A percentile compares a stretch with the other conserved stretches of the same genome.
phyloP scores from a whole-genome alignment of 2,113 vertebrate genomes.

The Cyprinodon variegatus region DNA sequence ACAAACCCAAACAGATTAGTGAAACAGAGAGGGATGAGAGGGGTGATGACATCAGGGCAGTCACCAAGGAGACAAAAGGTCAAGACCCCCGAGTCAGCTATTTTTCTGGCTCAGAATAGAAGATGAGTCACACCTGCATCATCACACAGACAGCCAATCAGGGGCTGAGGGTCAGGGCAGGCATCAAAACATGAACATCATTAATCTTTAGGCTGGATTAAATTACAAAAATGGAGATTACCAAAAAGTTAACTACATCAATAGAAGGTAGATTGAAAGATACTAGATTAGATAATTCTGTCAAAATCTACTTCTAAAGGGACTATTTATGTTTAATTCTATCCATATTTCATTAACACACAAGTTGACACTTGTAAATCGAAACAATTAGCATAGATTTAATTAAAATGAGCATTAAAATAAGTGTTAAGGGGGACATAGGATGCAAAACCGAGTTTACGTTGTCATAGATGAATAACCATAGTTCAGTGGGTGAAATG shows the following conservation, averaged over 20 bases:
- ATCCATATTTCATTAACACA: neutral
- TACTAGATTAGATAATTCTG: no score
- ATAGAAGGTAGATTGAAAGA: neutral
- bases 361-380: neutral
- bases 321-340: neutral
- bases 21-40: conserved; percentile 4
- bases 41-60: conserved; percentile 48
- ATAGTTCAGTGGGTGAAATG: no score
- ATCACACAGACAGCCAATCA: conserved; percentile 35
- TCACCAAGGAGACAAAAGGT: conserved; percentile 69
- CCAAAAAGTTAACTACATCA: no score
- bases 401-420: no score
- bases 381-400: no score
- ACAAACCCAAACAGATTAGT: neutral
- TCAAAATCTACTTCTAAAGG: neutral
- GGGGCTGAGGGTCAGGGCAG: neutral
- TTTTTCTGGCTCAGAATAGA: conserved; percentile 58
- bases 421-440: no score
- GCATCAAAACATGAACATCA: conserved; percentile 22
- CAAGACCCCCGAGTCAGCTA: conserved; percentile 38
- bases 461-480: no score
- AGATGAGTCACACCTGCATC: conserved; percentile 68
- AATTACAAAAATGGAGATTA: neutral
- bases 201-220: neutral
- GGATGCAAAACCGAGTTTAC: no score